These are phyloP conservation scores for Decapterus maruadsi DNA, from an alignment of 2,797 vertebrate genomes.

Conservation along the genomic window DNA sequence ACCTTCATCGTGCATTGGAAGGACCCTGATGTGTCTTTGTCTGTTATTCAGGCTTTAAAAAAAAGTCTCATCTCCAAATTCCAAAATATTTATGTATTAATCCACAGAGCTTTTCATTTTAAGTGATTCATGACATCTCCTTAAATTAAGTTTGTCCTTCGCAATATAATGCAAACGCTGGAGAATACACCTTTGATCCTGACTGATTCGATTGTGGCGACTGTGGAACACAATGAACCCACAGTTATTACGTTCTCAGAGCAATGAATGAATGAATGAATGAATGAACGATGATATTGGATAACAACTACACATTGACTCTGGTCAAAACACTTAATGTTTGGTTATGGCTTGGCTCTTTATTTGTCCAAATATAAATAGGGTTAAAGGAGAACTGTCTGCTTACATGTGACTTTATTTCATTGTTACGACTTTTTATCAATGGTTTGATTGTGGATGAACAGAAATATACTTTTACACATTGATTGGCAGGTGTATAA, in stretches of 20 bases:
- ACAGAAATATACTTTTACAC: background rate
- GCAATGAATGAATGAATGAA: background rate
- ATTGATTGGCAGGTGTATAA: background rate
- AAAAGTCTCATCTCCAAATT: too few relatives aligned
- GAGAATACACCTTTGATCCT: background rate
- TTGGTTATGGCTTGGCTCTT: background rate
- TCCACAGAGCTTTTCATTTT: background rate
- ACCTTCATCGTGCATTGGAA: background rate
- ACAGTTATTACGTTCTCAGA: background rate
- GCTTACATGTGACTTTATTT: background rate
- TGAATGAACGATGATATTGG: background rate
- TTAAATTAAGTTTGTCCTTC: slow-evolving; percentile 2
- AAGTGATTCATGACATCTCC: slow-evolving; percentile 7
- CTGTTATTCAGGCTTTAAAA: background rate
- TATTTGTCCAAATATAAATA: too few relatives aligned
- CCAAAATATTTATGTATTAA: background rate
- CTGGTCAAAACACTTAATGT: slow-evolving; percentile 4
- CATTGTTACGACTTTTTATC: background rate
- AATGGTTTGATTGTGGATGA: slow-evolving; percentile 2
- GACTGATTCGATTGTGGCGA: background rate
- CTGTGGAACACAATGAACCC: background rate
- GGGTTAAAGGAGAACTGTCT: background rate
- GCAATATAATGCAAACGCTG: background rate
- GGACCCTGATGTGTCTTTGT: slow-evolving; percentile 10
- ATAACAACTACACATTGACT: slow-evolving; percentile 5